Evolutionary conservation across 2,797 vertebrate species (phyloP).

Genomic region (Paramormyrops hopkinsi): DNA sequence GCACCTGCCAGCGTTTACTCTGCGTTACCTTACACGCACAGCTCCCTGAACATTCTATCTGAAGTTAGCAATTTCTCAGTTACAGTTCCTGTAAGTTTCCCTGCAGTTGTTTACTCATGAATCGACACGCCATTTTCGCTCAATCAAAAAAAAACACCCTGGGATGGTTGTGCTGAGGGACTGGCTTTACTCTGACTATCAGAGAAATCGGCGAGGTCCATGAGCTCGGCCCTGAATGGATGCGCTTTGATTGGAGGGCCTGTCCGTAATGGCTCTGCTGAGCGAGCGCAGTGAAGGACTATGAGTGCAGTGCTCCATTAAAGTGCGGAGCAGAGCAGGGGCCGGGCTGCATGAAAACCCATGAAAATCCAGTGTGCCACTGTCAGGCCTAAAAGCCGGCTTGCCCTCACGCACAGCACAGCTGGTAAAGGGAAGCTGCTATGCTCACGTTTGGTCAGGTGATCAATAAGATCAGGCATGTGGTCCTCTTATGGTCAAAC

Average conservation of each 20-base stretch:
- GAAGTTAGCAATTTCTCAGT: neutral
- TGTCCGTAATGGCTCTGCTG: constrained; percentile 32
- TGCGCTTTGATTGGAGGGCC: constrained; percentile 40
- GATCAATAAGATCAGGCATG: neutral
- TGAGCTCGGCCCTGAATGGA: constrained; percentile 32
- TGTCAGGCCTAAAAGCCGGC: constrained; percentile 29
- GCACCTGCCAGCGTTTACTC: constrained; percentile 17
- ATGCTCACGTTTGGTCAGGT: neutral
- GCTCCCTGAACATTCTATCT: neutral
- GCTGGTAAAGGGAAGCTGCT: constrained; percentile 22
- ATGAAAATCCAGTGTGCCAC: constrained; percentile 25
- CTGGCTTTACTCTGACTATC: constrained; percentile 1
- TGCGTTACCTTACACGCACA: neutral
- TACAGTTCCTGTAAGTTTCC: neutral
- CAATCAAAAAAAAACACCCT: neutral
- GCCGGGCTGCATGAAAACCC: neutral
- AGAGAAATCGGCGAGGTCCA: constrained; percentile 42
- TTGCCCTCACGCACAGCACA: constrained; percentile 21
- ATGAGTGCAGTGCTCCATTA: constrained; percentile 27
- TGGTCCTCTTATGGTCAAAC: constrained; percentile 25
- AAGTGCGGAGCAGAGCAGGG: constrained; percentile 25
- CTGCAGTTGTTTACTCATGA: neutral
- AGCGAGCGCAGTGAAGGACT: constrained; percentile 34
- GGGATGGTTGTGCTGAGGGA: neutral
- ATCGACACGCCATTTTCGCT: neutral